These are phyloP conservation scores for Riparia riparia DNA, from an alignment of 2,113 vertebrate genomes.

Conservation along the genomic window DNA sequence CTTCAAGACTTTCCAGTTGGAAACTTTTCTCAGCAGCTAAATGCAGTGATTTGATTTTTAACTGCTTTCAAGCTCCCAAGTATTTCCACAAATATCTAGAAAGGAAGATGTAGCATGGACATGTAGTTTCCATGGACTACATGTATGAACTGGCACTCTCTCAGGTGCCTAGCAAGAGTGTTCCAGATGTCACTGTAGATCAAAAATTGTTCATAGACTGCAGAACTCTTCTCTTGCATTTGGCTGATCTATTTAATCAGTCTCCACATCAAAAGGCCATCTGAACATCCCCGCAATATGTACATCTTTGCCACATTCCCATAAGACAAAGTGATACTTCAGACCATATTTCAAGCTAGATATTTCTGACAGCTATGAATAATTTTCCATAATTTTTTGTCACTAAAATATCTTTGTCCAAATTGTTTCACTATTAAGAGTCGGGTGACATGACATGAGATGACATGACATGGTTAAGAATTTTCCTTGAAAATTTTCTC, in stretches of 20 bases:
- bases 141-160: neutral
- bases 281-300: accelerated
- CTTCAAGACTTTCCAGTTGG: neutral
- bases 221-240: neutral
- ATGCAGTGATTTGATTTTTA: neutral
- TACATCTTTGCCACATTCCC: neutral
- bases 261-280: neutral
- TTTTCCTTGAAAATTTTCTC: neutral
- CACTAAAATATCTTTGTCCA: neutral
- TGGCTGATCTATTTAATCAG: neutral
- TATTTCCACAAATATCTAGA: neutral
- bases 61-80: neutral
- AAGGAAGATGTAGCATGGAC: accelerated
- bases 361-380: neutral
- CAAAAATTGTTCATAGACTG: neutral
- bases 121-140: accelerated
- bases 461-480: neutral
- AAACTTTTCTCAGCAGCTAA: neutral
- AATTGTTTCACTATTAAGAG: neutral
- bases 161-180: neutral
- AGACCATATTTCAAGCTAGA: neutral
- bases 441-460: neutral
- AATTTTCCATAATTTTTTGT: neutral
- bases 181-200: neutral
- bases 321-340: neutral